Conservation (phyloP, 2,888 invertebrate species). For the Tuta absoluta region DNA sequence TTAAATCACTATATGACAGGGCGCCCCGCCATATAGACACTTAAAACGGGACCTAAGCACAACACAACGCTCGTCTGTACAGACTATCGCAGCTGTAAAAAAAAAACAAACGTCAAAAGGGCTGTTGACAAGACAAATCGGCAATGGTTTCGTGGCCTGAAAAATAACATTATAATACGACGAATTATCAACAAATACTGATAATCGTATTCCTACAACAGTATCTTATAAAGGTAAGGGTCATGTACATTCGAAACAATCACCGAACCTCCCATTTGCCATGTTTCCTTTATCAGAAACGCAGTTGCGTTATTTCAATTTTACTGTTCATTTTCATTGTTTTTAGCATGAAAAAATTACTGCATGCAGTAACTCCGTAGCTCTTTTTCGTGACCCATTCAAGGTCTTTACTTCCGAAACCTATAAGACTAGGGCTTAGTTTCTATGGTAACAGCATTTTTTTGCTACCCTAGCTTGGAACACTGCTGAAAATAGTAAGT, state of each 20-base stretch:
- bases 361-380: constrained; percentile 3
- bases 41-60: neutral
- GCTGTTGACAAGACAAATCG: constrained; percentile 32
- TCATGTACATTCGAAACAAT: neutral
- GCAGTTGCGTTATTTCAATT: neutral
- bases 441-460: constrained; percentile 26
- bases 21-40: neutral
- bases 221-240: neutral
- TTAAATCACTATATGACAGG: too few species aligned
- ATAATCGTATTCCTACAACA: neutral
- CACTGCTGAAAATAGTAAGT: neutral
- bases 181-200: constrained; percentile 1
- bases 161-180: constrained; percentile 15
- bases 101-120: constrained; percentile 17
- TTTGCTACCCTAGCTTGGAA: neutral
- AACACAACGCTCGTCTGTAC: too few species aligned
- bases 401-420: constrained; percentile 4
- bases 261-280: neutral
- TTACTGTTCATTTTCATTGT: constrained; percentile 1
- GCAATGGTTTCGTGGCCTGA: constrained; percentile 44
- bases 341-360: neutral
- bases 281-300: neutral
- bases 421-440: constrained; percentile 22
- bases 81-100: neutral
- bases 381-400: neutral